Conservation (phyloP, 1,140 invertebrate species). For the Bombus waltoni region DNA sequence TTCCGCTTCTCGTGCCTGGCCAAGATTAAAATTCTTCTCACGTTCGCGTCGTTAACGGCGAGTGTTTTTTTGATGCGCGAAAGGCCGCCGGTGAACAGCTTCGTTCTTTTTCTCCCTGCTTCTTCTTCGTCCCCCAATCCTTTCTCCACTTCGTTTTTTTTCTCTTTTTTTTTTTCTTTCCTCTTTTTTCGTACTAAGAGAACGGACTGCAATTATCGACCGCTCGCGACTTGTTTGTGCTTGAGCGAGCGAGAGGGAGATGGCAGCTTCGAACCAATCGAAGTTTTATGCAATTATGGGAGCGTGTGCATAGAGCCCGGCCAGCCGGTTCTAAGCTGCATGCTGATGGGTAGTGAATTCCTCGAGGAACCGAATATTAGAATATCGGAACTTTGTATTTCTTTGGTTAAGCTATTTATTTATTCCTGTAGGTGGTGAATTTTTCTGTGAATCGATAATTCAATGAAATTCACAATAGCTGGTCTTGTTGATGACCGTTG, state of each 20-base stretch:
- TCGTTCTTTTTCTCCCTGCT: neutral
- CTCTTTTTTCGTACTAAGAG: neutral
- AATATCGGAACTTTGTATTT: neutral
- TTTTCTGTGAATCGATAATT: too few species aligned
- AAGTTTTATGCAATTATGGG: neutral
- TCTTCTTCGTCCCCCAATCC: too few species aligned
- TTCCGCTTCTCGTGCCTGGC: slow-evolving; percentile 5
- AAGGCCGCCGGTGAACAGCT: slow-evolving; percentile 18
- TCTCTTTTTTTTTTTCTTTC: neutral
- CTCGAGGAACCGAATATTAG: neutral
- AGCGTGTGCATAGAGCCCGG: neutral
- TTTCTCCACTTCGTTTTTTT: neutral
- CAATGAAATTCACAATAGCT: too few species aligned
- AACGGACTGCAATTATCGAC: slow-evolving; percentile 12
- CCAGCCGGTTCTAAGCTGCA: neutral
- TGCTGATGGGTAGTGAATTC: too few species aligned
- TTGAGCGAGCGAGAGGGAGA: neutral
- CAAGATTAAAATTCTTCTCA: slow-evolving; percentile 41
- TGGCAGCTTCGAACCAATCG: neutral
- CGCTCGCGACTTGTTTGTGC: neutral
- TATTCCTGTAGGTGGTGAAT: too few species aligned
- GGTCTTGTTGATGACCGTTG: too few species aligned
- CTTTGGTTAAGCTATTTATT: too few species aligned
- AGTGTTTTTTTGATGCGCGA: slow-evolving; percentile 32
- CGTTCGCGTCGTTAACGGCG: slow-evolving; percentile 32